Evolutionary conservation across 2,888 invertebrate species (phyloP).

Genomic region (Sarcophaga variegata): DNA sequence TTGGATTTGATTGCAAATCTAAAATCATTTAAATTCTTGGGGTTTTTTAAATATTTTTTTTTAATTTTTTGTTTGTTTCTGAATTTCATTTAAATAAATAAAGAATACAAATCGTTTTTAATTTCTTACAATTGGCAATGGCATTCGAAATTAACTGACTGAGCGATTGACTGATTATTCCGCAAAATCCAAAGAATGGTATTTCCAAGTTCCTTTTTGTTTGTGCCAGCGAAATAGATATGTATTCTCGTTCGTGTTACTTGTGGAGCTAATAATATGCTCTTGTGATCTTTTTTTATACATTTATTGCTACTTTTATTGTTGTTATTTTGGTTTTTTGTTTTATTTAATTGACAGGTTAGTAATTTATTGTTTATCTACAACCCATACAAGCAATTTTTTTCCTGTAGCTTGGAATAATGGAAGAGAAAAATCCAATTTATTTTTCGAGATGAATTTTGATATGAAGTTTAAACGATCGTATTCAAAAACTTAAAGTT

Average conservation of each 20-base stretch:
- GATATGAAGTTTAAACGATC: background rate
- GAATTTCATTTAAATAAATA: background rate
- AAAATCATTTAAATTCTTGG: slow-evolving; percentile 15
- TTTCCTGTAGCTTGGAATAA: no score
- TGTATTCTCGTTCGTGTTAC: background rate
- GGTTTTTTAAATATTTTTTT: background rate
- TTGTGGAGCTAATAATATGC: no score
- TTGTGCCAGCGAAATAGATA: background rate
- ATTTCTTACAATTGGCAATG: slow-evolving; percentile 17
- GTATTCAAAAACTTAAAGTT: no score
- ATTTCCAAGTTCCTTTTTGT: slow-evolving; percentile 48
- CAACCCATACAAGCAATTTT: no score
- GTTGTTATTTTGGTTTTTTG: no score
- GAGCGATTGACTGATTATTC: background rate
- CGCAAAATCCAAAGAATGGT: slow-evolving; percentile 3
- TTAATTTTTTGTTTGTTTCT: background rate
- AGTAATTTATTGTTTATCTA: no score
- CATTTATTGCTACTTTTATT: no score
- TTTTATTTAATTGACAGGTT: no score
- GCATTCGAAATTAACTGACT: background rate
- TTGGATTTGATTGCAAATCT: background rate
- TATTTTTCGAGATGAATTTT: background rate
- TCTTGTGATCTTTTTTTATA: no score
- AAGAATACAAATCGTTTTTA: no score
- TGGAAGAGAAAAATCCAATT: background rate